phyloP scores from a whole-genome alignment of 2,113 vertebrate species.

The Pagrus major region DNA sequence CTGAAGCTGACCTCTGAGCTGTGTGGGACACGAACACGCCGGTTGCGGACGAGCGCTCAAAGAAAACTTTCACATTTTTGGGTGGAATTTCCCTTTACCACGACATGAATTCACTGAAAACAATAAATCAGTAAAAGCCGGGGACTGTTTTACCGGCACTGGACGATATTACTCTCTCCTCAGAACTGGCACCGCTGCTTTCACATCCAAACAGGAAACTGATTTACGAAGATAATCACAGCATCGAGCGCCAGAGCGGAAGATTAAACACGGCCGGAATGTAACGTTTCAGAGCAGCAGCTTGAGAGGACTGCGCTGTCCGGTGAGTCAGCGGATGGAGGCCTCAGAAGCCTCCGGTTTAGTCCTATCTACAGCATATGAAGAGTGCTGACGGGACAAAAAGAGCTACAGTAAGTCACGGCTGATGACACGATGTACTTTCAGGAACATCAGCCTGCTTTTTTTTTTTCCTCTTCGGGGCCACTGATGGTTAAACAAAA shows the following conservation, averaged over 20 bases:
- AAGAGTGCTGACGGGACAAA: conserved; percentile 11
- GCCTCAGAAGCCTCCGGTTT: background rate
- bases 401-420: background rate
- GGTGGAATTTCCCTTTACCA: conserved; percentile 59
- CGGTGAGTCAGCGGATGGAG: conserved; percentile 6
- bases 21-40: conserved; percentile 12
- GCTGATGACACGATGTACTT: conserved; percentile 12
- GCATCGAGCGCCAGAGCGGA: background rate
- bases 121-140: background rate
- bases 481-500: conserved; percentile 21
- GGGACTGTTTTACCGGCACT: conserved; percentile 24
- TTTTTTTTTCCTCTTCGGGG: background rate
- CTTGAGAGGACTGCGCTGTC: conserved; percentile 22
- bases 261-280: conserved; percentile 31
- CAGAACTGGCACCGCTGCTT: conserved; percentile 29
- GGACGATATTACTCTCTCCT: background rate
- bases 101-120: conserved; percentile 1
- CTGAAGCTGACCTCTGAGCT: conserved; percentile 22
- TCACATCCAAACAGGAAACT: conserved; percentile 16
- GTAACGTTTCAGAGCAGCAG: conserved; percentile 22
- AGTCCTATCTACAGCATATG: background rate
- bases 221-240: conserved; percentile 5
- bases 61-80: conserved; percentile 20
- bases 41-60: conserved; percentile 7
- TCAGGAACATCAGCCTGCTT: conserved; percentile 47